Percentiles rank a stretch among this genome's conserved stretches.
These are phyloP conservation scores for Crotophaga sulcirostris DNA, from an alignment of 2,113 vertebrate species.

Conservation along the genomic window DNA sequence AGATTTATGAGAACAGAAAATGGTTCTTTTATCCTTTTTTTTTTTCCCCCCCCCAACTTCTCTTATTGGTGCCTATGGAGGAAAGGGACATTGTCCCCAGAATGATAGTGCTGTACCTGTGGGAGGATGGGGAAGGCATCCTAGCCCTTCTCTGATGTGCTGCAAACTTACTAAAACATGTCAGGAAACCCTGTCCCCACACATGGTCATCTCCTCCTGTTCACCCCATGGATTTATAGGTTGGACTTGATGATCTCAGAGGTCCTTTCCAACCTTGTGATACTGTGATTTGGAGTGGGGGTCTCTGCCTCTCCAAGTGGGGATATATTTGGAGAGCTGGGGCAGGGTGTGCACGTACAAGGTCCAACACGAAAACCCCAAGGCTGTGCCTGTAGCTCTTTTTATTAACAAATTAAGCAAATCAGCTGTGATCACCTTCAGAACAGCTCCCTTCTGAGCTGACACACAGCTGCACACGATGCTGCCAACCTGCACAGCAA, in stretches of 20 bases:
- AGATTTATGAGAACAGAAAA: neutral
- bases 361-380: too few relatives aligned
- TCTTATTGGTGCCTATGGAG: neutral
- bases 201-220: neutral
- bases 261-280: too few relatives aligned
- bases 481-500: too few relatives aligned
- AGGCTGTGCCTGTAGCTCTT: too few relatives aligned
- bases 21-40: neutral
- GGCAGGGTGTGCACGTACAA: neutral
- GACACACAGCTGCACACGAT: too few relatives aligned
- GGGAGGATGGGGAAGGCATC: neutral
- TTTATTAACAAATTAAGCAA: too few relatives aligned
- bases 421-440: too few relatives aligned
- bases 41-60: accelerated
- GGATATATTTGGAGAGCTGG: neutral
- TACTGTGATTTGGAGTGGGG: neutral
- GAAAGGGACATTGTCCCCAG: neutral
- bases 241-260: too few relatives aligned
- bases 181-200: neutral
- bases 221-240: neutral
- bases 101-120: accelerated
- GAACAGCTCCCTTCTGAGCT: too few relatives aligned
- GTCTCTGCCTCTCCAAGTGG: neutral
- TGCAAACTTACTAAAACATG: neutral
- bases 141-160: neutral